Evolutionary conservation across 2,797 vertebrate species (phyloP).

Genomic region (Scomberomorus guttatus): DNA sequence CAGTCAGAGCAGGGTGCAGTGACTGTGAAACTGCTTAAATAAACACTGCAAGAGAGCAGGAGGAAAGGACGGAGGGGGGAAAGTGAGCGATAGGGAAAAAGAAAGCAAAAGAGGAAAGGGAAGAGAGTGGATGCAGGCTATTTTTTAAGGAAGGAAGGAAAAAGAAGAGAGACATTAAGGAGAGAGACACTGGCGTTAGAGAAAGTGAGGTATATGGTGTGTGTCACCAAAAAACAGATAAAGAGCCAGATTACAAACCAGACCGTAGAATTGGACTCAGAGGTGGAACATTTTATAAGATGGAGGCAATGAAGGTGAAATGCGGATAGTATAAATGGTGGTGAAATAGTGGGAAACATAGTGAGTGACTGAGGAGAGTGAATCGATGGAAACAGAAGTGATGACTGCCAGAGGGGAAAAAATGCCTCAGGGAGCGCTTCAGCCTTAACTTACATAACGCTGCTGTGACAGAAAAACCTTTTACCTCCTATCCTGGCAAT

Average conservation of each 20-base stretch:
- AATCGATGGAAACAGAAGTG: conserved; percentile 63
- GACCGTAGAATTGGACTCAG: conserved; percentile 49
- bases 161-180: conserved; percentile 8
- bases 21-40: conserved; percentile 83
- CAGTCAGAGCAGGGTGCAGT: conserved; percentile 72
- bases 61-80: conserved; percentile 20
- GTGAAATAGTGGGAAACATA: conserved; percentile 51
- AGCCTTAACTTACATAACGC: conserved; percentile 54
- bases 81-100: conserved; percentile 36
- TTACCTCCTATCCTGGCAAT: conserved; percentile 57
- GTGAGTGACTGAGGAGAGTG: conserved; percentile 51
- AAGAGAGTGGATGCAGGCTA: conserved; percentile 31
- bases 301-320: conserved; percentile 64
- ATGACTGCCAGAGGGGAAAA: conserved; percentile 50
- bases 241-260: conserved; percentile 58
- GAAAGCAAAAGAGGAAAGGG: conserved; percentile 46
- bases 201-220: conserved; percentile 45
- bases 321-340: conserved; percentile 47
- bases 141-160: conserved; percentile 37
- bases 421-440: conserved; percentile 60
- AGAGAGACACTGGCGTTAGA: conserved; percentile 18
- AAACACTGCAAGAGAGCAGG: conserved; percentile 77
- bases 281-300: conserved; percentile 53
- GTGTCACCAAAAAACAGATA: conserved; percentile 53
- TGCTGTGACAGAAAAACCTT: conserved; percentile 61